Evolutionary conservation across 2,113 vertebrate species (phyloP), one percentile per base, ranked within the genome.

Genomic region (Mastomys natalensis): DNA sequence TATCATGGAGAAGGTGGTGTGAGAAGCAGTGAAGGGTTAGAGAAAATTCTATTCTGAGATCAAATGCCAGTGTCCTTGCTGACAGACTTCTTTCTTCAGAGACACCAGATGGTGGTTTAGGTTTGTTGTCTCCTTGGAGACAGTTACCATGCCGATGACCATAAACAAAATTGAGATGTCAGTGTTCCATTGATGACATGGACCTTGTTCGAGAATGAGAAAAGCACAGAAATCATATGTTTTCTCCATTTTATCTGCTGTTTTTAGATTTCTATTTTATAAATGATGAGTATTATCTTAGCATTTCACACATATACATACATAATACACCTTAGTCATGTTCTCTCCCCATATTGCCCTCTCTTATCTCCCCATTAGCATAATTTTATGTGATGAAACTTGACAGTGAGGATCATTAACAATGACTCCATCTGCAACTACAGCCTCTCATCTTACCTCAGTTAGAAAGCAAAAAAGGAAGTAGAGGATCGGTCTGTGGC

Each of bases 1-100:
- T 95, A 98, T 96, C 93, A 74, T 96, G 29, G 24, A 74, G 93
- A 96, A 96, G 77, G 43, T 94, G 45, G 87, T 53, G 6, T 68
- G 24, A 62, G 55, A 87, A 92, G 96, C 40, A 29, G n/a, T 4
- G 66, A 74, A 73, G 58, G 48, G 68, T 53, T 66, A 89, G 93
- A 12, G 40, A n/a, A 94, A 84, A 93, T 17, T 26, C 5, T 62
- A 76, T 85, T 37, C 37, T 62, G 7, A 90, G 51, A 94, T 96
- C 72, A 81, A 85, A 53, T 73, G 51, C 81, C 34, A 17, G 17
- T 55, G 48, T 91, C 22, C 64, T 96, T 12, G 29, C 34, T 51
- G 64, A 16, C 7, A 78, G 1, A 24, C 40, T 92, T 87, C 43
- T 86, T 73, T 85, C 70, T 22, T n/a, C 34, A 93, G 19, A 82